Percentiles rank a stretch among this genome's conserved stretches.
These are phyloP conservation scores for Macroteleia sp. DNA, from an alignment of 2,888 invertebrate species.

Conservation along the genomic window DNA sequence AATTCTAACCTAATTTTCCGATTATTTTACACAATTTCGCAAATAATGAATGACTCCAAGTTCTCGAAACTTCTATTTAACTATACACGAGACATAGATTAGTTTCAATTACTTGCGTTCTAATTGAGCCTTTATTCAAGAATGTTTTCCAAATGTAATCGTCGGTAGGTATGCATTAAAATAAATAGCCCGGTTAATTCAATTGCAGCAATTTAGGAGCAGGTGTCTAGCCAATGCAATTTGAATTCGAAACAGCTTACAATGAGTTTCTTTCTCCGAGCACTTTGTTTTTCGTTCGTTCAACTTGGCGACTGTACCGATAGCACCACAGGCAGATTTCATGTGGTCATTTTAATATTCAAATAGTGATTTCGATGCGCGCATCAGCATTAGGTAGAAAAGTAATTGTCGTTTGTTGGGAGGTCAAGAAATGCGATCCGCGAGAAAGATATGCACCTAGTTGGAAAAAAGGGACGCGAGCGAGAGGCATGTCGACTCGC, in stretches of 20 bases:
- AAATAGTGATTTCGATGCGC: slow-evolving; percentile 42
- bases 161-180: slow-evolving; percentile 16
- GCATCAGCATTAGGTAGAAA: slow-evolving; percentile 5
- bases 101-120: slow-evolving; percentile 28
- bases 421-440: slow-evolving; percentile 37
- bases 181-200: slow-evolving; percentile 34
- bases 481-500: slow-evolving; percentile 31
- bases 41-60: slow-evolving; percentile 16
- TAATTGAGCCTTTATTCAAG: slow-evolving; percentile 30
- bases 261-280: slow-evolving; percentile 2
- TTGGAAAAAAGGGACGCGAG: slow-evolving; percentile 19
- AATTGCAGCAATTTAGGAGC: slow-evolving; percentile 32
- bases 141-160: slow-evolving; percentile 32
- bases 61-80: slow-evolving; percentile 11
- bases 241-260: slow-evolving; percentile 11
- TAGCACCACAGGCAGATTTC: slow-evolving; percentile 5
- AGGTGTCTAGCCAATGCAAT: slow-evolving; percentile 30
- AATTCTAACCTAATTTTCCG: slow-evolving; percentile 45
- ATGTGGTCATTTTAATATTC: slow-evolving; percentile 28
- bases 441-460: slow-evolving; percentile 23
- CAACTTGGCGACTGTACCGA: slow-evolving; percentile 13
- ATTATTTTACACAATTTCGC: not conserved
- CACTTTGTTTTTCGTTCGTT: slow-evolving; percentile 10
- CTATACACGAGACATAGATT: slow-evolving; percentile 10
- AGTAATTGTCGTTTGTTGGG: slow-evolving; percentile 37